These are phyloP conservation scores for Arctocebus calabarensis DNA, from an alignment of 2,797 vertebrate genomes.

Conservation along the genomic window DNA sequence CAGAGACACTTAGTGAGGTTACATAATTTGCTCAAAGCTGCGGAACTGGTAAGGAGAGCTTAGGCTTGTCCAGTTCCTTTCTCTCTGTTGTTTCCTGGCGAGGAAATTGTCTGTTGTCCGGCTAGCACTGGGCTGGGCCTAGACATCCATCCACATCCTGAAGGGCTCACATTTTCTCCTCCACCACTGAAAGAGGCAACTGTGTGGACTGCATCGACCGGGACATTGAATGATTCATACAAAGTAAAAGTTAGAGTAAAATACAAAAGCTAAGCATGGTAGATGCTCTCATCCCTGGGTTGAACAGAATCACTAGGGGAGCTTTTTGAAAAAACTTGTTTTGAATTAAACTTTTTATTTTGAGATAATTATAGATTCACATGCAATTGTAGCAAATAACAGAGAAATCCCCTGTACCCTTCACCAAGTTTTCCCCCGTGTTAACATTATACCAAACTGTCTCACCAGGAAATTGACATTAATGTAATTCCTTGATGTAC, in stretches of 20 bases:
- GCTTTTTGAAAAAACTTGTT: background rate
- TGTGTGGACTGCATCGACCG: fast-evolving
- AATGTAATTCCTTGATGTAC: background rate
- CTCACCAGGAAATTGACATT: background rate
- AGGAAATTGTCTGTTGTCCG: background rate
- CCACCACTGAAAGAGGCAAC: background rate
- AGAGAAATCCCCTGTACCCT: background rate
- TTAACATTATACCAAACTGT: background rate
- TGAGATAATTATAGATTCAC: background rate
- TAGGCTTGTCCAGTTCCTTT: too few relatives aligned
- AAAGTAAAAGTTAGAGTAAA: background rate
- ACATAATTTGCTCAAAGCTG: background rate
- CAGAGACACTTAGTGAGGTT: background rate
- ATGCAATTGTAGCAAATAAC: background rate
- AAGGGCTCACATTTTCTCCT: background rate
- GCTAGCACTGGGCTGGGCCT: fast-evolving
- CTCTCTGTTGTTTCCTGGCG: fast-evolving
- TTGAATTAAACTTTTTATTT: background rate
- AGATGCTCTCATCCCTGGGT: background rate
- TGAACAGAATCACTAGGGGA: background rate
- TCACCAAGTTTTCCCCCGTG: background rate
- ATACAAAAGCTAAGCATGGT: background rate
- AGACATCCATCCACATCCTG: background rate
- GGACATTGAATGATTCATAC: background rate
- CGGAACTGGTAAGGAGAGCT: background rate